Conservation (phyloP, 2,113 vertebrate genomes). For the Chionis minor region DNA sequence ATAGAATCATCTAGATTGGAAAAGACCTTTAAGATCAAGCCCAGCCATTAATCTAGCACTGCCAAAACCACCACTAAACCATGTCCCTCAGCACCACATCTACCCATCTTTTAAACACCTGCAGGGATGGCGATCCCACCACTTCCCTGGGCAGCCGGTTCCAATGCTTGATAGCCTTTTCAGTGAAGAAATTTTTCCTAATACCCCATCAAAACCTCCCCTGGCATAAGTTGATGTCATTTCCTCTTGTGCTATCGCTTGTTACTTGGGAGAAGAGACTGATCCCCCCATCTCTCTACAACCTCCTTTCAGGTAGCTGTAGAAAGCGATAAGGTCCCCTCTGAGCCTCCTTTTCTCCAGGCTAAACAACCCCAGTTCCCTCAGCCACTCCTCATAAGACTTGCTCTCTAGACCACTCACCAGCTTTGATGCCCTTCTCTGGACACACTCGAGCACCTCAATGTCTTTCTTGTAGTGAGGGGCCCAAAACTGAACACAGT, state of each 20-base stretch:
- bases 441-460: background rate
- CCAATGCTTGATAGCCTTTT: background rate
- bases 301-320: background rate
- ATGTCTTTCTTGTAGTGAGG: background rate
- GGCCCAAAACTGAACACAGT: background rate
- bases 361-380: background rate
- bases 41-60: background rate
- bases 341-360: background rate
- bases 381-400: background rate
- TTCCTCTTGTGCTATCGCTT: background rate
- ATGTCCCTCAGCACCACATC: background rate
- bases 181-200: background rate
- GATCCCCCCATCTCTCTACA: background rate
- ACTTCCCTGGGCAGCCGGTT: background rate
- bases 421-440: background rate
- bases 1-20: background rate
- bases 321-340: background rate
- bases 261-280: background rate
- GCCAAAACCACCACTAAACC: background rate
- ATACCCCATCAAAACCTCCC: background rate
- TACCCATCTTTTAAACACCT: background rate
- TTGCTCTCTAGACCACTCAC: background rate
- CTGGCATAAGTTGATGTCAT: background rate
- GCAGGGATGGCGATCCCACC: background rate
- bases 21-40: background rate